A percentile compares a stretch with the other conserved stretches of the same genome.
phyloP scores from a whole-genome alignment of 2,888 invertebrate genomes.

The Drosophila tripunctata region DNA sequence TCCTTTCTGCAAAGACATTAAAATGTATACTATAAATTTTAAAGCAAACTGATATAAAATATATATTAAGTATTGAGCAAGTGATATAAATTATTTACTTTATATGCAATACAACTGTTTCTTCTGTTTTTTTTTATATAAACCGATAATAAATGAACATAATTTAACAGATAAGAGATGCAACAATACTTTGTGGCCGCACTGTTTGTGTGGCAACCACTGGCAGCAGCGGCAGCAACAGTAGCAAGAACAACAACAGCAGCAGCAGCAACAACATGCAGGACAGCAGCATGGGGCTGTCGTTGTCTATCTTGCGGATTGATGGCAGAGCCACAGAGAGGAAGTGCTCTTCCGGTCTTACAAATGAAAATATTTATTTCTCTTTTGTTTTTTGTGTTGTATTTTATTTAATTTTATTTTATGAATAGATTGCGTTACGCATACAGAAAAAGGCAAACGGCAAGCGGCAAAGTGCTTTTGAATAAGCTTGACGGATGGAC shows the following conservation, averaged over 20 bases:
- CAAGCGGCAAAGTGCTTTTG: conserved; percentile 30
- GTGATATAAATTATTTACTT: too few relatives aligned
- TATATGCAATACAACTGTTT: too few relatives aligned
- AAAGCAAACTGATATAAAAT: too few relatives aligned
- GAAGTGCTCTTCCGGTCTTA: conserved; percentile 80
- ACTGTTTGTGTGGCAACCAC: conserved; percentile 13
- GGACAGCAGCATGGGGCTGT: conserved; percentile 47
- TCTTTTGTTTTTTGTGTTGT: conserved; percentile 49
- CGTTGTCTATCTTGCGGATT: conserved; percentile 71
- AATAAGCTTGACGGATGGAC: conserved; percentile 43
- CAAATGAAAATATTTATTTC: conserved; percentile 80
- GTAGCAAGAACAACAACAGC: conserved; percentile 31
- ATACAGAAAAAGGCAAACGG: conserved; percentile 70
- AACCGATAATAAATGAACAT: background rate
- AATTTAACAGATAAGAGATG: background rate
- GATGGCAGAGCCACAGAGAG: conserved; percentile 72
- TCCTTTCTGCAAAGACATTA: too few relatives aligned
- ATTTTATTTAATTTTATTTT: conserved; percentile 80
- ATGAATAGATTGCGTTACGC: conserved; percentile 81
- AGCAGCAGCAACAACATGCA: conserved; percentile 33
- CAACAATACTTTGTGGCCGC: background rate
- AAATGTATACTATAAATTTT: too few relatives aligned
- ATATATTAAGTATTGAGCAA: too few relatives aligned
- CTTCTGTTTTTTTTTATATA: too few relatives aligned
- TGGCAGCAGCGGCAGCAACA: conserved; percentile 28